These are phyloP conservation scores for Toxotes lorentzi DNA, from an alignment of 2,797 vertebrate species.

Conservation along the genomic window DNA sequence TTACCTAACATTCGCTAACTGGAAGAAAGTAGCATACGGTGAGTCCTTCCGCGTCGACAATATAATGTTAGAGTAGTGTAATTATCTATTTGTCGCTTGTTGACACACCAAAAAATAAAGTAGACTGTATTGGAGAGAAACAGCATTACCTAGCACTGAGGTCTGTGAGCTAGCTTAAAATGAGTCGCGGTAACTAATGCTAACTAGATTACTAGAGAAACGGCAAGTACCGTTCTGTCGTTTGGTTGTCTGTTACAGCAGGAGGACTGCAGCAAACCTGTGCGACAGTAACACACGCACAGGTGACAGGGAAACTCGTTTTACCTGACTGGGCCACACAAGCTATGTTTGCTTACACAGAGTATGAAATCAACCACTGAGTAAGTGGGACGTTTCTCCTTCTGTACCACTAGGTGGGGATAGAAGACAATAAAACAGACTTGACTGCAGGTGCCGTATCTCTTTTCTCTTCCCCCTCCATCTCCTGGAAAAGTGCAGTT, in stretches of 20 bases:
- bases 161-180: conserved; percentile 26
- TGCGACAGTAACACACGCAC: fast-evolving
- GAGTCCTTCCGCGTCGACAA: conserved; percentile 28
- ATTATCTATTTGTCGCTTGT: not conserved
- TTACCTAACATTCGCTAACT: not conserved
- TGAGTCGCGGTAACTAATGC: not conserved
- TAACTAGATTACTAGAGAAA: not conserved
- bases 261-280: fast-evolving
- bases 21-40: conserved; percentile 33
- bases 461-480: not conserved
- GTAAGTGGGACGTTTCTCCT: not conserved
- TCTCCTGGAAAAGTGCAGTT: conserved; percentile 17
- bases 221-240: not conserved
- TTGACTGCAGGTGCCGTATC: not conserved
- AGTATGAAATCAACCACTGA: not conserved
- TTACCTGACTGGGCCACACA: not conserved
- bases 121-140: not conserved
- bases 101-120: not conserved
- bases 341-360: conserved; percentile 40
- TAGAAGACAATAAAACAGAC: conserved; percentile 38
- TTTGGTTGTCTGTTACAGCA: fast-evolving
- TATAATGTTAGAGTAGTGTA: not conserved
- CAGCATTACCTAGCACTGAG: conserved; percentile 4
- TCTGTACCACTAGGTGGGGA: conserved; percentile 71
- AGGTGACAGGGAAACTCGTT: not conserved